A percentile compares a stretch with the other conserved stretches of the same genome.
Evolutionary conservation across 2,888 invertebrate species (phyloP).

Genomic region (Chesias legatella): DNA sequence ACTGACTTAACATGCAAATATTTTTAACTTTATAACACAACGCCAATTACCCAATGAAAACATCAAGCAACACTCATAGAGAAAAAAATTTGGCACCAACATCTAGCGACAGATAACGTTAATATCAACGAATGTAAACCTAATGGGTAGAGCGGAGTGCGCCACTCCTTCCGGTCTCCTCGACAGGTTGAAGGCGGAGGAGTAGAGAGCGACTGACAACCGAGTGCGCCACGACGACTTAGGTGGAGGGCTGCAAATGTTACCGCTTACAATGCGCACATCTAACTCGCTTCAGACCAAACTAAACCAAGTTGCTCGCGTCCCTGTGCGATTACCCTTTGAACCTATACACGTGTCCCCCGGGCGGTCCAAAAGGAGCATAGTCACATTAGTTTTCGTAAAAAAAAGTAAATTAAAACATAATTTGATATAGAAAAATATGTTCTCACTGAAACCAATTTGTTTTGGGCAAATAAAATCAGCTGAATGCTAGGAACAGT

Average conservation of each 20-base stretch:
- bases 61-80: neutral
- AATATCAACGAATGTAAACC: slow-evolving; percentile 3
- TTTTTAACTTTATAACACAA: neutral
- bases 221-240: slow-evolving; percentile 50
- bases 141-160: slow-evolving; percentile 10
- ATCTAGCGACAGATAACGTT: neutral
- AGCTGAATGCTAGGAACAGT: too few relatives aligned
- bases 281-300: too few relatives aligned
- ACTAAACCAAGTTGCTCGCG: too few relatives aligned
- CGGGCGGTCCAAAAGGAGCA: too few relatives aligned
- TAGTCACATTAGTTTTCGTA: too few relatives aligned
- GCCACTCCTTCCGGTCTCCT: slow-evolving; percentile 28
- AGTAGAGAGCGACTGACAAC: slow-evolving; percentile 39
- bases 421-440: too few relatives aligned
- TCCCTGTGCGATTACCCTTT: too few relatives aligned
- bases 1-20: too few relatives aligned
- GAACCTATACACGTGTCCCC: too few relatives aligned
- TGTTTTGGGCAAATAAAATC: too few relatives aligned
- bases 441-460: too few relatives aligned
- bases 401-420: too few relatives aligned
- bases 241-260: slow-evolving; percentile 31
- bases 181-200: slow-evolving; percentile 32
- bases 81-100: neutral
- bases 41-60: neutral
- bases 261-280: neutral